Evolutionary conservation across 2,113 vertebrate genomes (phyloP).

Genomic region (Scolopax mira): DNA sequence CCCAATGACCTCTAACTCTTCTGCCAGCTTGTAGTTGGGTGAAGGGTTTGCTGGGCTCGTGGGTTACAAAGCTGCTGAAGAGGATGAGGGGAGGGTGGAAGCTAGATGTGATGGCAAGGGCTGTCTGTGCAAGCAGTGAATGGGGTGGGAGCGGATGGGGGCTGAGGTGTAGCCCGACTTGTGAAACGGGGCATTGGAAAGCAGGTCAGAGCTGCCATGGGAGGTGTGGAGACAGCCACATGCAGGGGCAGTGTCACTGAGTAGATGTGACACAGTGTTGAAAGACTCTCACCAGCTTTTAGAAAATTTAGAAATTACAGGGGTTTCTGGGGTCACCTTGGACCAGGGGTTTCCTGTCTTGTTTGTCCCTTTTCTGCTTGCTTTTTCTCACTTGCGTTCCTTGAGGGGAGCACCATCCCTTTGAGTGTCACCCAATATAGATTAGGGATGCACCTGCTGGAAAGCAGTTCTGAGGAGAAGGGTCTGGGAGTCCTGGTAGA

Average conservation of each 20-base stretch:
- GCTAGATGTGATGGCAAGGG: background rate
- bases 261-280: background rate
- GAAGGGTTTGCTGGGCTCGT: background rate
- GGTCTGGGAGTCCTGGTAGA: too few relatives aligned
- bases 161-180: background rate
- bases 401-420: background rate
- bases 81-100: background rate
- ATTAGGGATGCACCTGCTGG: too few relatives aligned
- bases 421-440: background rate
- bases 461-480: too few relatives aligned
- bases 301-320: too few relatives aligned
- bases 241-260: accelerated
- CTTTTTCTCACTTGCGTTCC: background rate
- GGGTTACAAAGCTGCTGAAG: background rate
- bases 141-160: background rate
- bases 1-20: too few relatives aligned
- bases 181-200: background rate
- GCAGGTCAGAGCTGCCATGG: background rate
- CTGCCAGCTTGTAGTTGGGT: background rate
- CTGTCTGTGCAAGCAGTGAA: background rate
- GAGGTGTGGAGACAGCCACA: background rate
- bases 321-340: background rate
- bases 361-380: background rate
- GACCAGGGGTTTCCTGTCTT: background rate
- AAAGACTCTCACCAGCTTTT: background rate